A percentile compares a stretch with the other conserved stretches of the same genome.
phyloP scores from a whole-genome alignment of 2,113 vertebrate species.

The Entomyzon cyanotis region DNA sequence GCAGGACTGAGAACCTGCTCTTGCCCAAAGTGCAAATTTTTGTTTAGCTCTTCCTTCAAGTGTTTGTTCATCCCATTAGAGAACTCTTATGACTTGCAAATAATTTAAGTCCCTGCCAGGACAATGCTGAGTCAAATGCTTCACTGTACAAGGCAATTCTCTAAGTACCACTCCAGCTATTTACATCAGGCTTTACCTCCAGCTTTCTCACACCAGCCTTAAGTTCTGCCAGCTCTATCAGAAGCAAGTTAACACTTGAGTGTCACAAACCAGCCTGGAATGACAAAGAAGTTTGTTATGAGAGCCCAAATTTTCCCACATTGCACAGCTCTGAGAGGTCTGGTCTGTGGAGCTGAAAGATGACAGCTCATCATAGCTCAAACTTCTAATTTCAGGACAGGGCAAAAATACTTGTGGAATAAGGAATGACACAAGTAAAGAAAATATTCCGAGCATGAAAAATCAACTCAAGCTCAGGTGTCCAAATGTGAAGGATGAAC shows the following conservation, averaged over 20 bases:
- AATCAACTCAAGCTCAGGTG: background rate
- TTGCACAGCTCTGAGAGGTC: background rate
- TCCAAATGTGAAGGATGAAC: background rate
- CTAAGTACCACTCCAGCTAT: background rate
- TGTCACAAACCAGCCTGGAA: background rate
- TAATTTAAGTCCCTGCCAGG: background rate
- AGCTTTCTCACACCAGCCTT: background rate
- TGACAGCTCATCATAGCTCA: background rate
- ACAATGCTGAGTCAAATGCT: conserved; percentile 5
- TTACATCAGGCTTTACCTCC: background rate
- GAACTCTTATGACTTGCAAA: background rate
- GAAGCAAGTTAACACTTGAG: rapidly evolving
- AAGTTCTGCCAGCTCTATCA: background rate
- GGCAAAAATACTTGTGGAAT: background rate
- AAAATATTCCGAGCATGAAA: background rate
- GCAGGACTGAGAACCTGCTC: background rate
- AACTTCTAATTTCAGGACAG: background rate
- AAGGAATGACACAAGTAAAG: background rate
- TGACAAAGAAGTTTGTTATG: background rate
- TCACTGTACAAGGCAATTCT: background rate
- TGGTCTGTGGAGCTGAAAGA: background rate
- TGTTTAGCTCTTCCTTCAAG: background rate
- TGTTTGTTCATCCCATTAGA: conserved; percentile 24
- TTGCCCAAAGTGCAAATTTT: background rate
- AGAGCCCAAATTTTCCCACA: background rate